These are phyloP conservation scores for Isoperla grammatica DNA, from an alignment of 2,888 invertebrate species.

Conservation along the genomic window DNA sequence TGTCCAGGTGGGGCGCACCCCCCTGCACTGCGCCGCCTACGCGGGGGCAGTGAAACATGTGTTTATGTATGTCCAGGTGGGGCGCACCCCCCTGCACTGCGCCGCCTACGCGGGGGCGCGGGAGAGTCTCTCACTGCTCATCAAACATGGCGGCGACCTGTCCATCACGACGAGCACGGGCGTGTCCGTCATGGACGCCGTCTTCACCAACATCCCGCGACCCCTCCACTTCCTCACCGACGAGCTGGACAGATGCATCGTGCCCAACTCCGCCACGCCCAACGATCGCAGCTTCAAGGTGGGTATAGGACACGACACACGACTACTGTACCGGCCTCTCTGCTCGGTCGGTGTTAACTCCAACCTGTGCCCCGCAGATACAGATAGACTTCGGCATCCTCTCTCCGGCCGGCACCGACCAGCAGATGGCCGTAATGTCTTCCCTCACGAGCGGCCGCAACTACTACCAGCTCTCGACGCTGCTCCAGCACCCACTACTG, in stretches of 20 bases:
- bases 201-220: conserved; percentile 41
- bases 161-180: conserved; percentile 39
- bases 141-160: conserved; percentile 43
- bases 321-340: no score
- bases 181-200: conserved; percentile 41
- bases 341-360: no score
- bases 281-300: conserved; percentile 28
- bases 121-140: conserved; percentile 46
- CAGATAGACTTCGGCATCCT: conserved; percentile 42
- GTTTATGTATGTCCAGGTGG: conserved; percentile 38
- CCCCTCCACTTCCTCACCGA: conserved; percentile 41
- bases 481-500: conserved; percentile 47
- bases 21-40: no score
- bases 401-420: conserved; percentile 39
- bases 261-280: conserved; percentile 35
- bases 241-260: conserved; percentile 40
- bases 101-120: conserved; percentile 49
- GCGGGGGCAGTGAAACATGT: no score
- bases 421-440: conserved; percentile 46
- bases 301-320: background rate
- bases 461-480: conserved; percentile 41
- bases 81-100: conserved; percentile 50
- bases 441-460: conserved; percentile 43
- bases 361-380: conserved; percentile 24
- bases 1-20: no score